Conservation (phyloP, 2,113 vertebrate species). For the Menidia beryllina region DNA sequence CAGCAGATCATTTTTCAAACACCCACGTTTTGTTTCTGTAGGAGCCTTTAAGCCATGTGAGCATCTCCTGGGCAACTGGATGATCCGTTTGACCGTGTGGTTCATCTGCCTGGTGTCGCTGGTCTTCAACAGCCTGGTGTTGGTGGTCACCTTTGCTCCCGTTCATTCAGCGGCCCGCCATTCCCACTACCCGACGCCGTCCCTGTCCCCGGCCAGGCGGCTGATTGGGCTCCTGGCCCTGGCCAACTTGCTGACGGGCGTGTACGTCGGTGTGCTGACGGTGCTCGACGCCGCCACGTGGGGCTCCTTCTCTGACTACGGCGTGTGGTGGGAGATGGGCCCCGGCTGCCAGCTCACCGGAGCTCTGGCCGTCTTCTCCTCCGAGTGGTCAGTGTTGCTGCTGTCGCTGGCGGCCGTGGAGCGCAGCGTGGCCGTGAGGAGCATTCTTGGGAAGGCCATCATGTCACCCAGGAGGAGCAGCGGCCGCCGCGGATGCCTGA, state of each 20-base stretch:
- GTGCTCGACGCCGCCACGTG: slow-evolving; percentile 92
- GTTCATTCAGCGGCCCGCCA: slow-evolving; percentile 44
- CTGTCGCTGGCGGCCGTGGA: slow-evolving; percentile 91
- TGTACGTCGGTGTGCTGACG: slow-evolving; percentile 91
- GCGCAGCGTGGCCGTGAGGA: slow-evolving; percentile 88
- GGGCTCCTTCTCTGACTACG: slow-evolving; percentile 94
- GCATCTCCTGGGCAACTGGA: slow-evolving; percentile 97
- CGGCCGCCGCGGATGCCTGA: slow-evolving; percentile 67
- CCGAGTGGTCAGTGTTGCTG: slow-evolving; percentile 92
- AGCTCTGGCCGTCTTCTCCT: slow-evolving; percentile 92
- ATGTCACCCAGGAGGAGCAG: slow-evolving; percentile 61
- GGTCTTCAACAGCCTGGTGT: slow-evolving; percentile 92
- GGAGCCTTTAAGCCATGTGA: slow-evolving; percentile 98
- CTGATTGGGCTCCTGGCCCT: slow-evolving; percentile 91
- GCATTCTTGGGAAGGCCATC: slow-evolving; percentile 85
- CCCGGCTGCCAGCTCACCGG: slow-evolving; percentile 90
- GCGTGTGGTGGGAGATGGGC: slow-evolving; percentile 96
- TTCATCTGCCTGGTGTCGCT: slow-evolving; percentile 96
- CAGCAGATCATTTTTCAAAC: not conserved
- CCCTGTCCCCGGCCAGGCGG: slow-evolving; percentile 85
- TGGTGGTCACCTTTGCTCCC: slow-evolving; percentile 87
- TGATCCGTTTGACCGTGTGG: slow-evolving; percentile 98
- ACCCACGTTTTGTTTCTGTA: slow-evolving; percentile 55
- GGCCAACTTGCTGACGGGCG: slow-evolving; percentile 92
- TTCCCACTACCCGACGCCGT: slow-evolving; percentile 36